Conservation (phyloP, 2,797 vertebrate genomes). For the Danio tinwini region DNA sequence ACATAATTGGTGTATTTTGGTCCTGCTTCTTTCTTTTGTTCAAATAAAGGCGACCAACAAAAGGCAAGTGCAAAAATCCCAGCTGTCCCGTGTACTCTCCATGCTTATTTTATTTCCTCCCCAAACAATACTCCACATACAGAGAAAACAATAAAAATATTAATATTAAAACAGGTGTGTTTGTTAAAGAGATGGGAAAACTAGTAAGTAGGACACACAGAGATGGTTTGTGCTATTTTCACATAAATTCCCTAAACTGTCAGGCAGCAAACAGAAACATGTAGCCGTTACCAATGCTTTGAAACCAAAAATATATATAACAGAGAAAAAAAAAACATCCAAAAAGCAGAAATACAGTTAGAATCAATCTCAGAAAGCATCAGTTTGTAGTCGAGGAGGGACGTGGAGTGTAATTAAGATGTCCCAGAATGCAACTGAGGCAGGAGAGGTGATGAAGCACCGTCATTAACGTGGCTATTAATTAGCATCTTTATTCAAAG, state of each 20-base stretch:
- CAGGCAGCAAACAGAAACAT: background rate
- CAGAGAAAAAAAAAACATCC: too few species aligned
- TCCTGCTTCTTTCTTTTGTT: background rate
- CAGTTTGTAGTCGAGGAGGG: slow-evolving; percentile 8
- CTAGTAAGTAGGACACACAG: slow-evolving; percentile 23
- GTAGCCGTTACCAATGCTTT: background rate
- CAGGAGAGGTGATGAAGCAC: slow-evolving; percentile 47
- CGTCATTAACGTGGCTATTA: slow-evolving; percentile 69
- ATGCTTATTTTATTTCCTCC: too few species aligned
- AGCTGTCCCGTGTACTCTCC: background rate
- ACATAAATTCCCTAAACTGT: slow-evolving; percentile 2
- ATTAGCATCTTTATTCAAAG: slow-evolving; percentile 62
- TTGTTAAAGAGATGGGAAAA: slow-evolving; percentile 1
- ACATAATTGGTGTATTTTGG: background rate
- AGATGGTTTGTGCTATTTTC: slow-evolving; percentile 22
- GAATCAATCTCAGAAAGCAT: slow-evolving; percentile 25
- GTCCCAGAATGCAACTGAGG: slow-evolving; percentile 39
- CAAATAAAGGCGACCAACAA: background rate
- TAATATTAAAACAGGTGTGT: too few species aligned
- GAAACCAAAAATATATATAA: background rate
- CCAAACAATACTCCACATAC: too few species aligned
- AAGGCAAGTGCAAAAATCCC: slow-evolving; percentile 10
- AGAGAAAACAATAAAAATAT: too few species aligned
- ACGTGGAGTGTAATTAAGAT: slow-evolving; percentile 44
- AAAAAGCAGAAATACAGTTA: slow-evolving; percentile 1